Conservation (phyloP, 2,797 vertebrate species). For the Anguilla pacifica region DNA sequence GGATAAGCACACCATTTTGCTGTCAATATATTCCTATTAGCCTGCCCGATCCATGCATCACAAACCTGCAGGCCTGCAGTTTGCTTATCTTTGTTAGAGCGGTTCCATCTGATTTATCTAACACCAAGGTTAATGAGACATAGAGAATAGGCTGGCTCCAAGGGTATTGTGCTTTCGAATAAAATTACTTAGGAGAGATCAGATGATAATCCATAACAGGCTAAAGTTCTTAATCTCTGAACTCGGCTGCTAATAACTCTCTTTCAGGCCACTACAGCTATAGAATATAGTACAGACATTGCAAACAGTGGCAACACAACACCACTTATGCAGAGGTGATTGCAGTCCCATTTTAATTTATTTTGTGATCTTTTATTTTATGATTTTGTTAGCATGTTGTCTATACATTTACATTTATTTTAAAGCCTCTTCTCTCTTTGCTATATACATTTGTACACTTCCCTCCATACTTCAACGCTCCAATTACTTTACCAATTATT, state of each 20-base stretch:
- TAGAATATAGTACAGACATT: neutral
- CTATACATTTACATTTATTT: no score
- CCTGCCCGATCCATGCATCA: slow-evolving; percentile 97
- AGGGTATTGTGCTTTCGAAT: slow-evolving; percentile 84
- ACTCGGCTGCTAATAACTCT: slow-evolving; percentile 77
- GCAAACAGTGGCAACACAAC: neutral
- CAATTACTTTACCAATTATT: no score
- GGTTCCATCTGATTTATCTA: slow-evolving; percentile 94
- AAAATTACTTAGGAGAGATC: slow-evolving; percentile 85
- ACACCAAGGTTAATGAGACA: slow-evolving; percentile 93
- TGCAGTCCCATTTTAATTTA: neutral
- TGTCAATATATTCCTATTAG: slow-evolving; percentile 99
- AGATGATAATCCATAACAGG: slow-evolving; percentile 85
- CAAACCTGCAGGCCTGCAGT: slow-evolving; percentile 90
- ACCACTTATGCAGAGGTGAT: neutral
- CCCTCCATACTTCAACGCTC: no score
- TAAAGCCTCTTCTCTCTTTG: no score
- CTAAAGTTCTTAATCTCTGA: slow-evolving; percentile 83
- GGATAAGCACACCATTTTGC: slow-evolving; percentile 98
- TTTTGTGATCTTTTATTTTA: neutral
- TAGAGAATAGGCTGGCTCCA: slow-evolving; percentile 82
- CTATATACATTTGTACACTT: no score
- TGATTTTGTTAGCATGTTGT: no score
- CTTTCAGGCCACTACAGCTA: slow-evolving; percentile 40
- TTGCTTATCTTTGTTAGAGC: slow-evolving; percentile 92